Evolutionary conservation across 2,797 vertebrate genomes (phyloP).

Genomic region (Gambusia yucatana): DNA sequence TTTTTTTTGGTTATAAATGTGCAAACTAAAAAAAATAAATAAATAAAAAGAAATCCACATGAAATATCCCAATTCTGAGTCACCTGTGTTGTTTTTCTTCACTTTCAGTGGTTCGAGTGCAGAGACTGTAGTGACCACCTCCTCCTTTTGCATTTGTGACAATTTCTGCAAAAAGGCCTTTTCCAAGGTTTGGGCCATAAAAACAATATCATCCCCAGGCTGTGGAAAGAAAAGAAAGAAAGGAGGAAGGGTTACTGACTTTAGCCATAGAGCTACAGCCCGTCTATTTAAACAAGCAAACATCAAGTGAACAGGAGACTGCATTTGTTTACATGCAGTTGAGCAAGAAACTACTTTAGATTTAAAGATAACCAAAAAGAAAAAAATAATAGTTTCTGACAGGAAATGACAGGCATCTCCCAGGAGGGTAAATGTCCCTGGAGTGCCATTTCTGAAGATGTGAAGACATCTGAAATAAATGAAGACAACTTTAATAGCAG

Average conservation of each 20-base stretch:
- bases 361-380: background rate
- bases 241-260: background rate
- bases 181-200: conserved; percentile 93
- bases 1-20: background rate
- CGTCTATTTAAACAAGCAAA: background rate
- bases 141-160: conserved; percentile 88
- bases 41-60: background rate
- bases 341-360: too few relatives aligned
- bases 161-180: conserved; percentile 89
- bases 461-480: background rate
- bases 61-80: background rate
- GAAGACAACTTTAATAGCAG: background rate
- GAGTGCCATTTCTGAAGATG: background rate
- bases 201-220: conserved; percentile 91
- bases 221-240: conserved; percentile 56
- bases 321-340: background rate
- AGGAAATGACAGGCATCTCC: too few relatives aligned
- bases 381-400: background rate
- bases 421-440: too few relatives aligned
- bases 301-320: background rate
- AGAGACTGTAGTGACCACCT: conserved; percentile 69
- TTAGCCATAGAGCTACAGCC: background rate
- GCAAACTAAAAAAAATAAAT: background rate
- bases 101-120: conserved; percentile 79
- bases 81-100: conserved; percentile 70